Conservation (phyloP, 2,113 vertebrate species). For the Triplophysa rosa region DNA sequence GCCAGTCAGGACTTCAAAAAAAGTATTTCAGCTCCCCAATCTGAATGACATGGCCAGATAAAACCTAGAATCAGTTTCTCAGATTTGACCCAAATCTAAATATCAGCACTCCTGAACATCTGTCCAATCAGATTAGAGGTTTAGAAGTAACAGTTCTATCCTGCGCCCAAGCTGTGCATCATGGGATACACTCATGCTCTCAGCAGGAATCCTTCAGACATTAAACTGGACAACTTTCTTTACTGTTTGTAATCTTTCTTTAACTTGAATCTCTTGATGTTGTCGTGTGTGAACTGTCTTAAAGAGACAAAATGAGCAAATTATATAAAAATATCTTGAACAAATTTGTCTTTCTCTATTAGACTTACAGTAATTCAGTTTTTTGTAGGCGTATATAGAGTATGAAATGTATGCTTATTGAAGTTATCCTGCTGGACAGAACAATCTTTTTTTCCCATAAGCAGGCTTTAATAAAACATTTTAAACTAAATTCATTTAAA, state of each 20-base stretch:
- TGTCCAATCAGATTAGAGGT: no score
- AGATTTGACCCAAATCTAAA: no score
- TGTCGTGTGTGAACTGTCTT: neutral
- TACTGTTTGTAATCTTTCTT: neutral
- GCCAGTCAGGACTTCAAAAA: neutral
- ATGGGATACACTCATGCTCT: neutral
- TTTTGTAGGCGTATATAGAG: no score
- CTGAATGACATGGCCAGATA: neutral
- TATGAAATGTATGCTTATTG: neutral
- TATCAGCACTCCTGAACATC: no score
- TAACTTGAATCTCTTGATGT: neutral
- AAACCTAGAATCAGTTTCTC: no score
- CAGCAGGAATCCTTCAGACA: neutral
- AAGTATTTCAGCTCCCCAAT: neutral
- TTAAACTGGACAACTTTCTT: neutral
- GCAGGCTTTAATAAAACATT: no score
- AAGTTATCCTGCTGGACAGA: conserved; percentile 25
- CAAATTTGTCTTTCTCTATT: no score
- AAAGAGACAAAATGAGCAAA: no score
- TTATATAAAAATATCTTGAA: no score
- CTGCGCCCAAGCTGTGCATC: neutral
- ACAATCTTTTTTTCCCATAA: neutral
- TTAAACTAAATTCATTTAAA: no score
- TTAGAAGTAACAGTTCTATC: neutral
- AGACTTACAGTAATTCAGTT: no score